These are phyloP conservation scores for Eulemur macaco DNA, from an alignment of 2,113 vertebrate genomes.

Conservation along the genomic window DNA sequence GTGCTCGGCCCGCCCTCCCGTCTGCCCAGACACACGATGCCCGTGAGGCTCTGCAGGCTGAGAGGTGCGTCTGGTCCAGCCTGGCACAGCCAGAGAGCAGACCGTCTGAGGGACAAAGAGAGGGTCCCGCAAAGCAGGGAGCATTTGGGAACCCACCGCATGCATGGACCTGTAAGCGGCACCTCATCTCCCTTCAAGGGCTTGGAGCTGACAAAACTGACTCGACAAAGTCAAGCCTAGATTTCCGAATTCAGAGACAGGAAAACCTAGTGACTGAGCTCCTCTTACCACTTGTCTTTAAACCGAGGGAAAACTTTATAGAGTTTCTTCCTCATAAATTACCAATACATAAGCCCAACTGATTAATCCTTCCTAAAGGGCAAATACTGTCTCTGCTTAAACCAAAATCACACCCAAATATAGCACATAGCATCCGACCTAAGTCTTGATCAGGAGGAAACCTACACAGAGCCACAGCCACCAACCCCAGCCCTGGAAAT, in stretches of 20 bases:
- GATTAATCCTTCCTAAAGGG: neutral
- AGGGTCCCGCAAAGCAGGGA: neutral
- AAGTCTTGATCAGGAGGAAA: neutral
- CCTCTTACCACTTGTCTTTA: neutral
- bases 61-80: too few relatives aligned
- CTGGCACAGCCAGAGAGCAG: neutral
- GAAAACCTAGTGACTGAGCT: neutral
- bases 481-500: neutral
- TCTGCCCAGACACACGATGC: too few relatives aligned
- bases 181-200: neutral
- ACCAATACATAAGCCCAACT: neutral
- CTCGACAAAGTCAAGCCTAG: neutral
- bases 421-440: neutral
- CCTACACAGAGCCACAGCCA: neutral
- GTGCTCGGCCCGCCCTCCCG: too few relatives aligned
- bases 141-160: too few relatives aligned
- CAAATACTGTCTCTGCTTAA: neutral
- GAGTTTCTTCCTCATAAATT: neutral
- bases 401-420: neutral
- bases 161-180: fast-evolving
- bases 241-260: neutral
- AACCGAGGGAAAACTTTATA: neutral
- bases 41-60: too few relatives aligned
- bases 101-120: neutral
- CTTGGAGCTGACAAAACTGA: neutral